Evolutionary conservation across 2,888 invertebrate genomes (phyloP).

Genomic region (Lysandra bellargus): DNA sequence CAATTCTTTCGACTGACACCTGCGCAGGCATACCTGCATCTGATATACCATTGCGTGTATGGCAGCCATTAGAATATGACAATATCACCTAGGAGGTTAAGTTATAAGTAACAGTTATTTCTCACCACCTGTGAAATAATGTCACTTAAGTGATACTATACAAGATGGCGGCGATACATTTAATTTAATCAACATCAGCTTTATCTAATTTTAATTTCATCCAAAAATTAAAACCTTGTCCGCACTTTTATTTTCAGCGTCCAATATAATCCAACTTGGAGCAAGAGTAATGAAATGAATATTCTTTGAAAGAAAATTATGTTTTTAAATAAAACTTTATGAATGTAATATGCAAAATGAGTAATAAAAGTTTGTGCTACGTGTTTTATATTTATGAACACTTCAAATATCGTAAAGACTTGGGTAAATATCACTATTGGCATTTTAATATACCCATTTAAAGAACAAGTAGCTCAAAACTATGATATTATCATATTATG

Average conservation of each 20-base stretch:
- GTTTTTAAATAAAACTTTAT: constrained; percentile 17
- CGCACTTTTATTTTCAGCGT: not conserved
- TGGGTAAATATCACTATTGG: not conserved
- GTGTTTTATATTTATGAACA: constrained; percentile 18
- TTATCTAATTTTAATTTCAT: not conserved
- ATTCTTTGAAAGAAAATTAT: constrained; percentile 21
- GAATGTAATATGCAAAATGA: constrained; percentile 10
- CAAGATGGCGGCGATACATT: no score
- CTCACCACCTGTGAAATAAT: no score
- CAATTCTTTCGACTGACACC: no score
- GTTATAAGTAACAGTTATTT: no score
- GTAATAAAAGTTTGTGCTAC: constrained; percentile 20
- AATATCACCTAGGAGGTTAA: no score
- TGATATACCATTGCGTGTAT: no score
- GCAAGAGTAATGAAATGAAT: constrained; percentile 17
- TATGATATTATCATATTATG: not conserved
- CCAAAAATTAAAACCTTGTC: not conserved
- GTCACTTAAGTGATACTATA: no score
- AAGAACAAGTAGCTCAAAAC: not conserved
- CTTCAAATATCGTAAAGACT: not conserved
- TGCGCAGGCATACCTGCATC: no score
- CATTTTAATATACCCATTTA: not conserved
- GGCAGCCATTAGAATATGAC: no score
- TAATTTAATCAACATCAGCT: not conserved
- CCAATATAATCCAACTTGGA: not conserved